Evolutionary conservation across 2,113 vertebrate genomes (phyloP).

Genomic region (Tragelaphus strepsiceros): DNA sequence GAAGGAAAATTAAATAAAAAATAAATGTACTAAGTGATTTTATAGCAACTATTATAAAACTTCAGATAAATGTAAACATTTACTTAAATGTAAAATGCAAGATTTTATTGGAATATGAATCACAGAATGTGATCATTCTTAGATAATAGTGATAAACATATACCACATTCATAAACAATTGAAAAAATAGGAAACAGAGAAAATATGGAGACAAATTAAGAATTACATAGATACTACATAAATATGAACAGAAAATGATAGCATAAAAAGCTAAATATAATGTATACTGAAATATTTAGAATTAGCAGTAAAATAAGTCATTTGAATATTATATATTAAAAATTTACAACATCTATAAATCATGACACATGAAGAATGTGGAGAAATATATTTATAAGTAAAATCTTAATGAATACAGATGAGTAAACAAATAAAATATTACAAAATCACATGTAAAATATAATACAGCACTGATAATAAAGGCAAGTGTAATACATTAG

Average conservation of each 20-base stretch:
- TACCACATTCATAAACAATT: neutral
- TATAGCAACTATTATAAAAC: neutral
- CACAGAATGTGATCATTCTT: neutral
- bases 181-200: neutral
- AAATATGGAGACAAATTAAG: neutral
- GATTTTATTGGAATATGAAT: neutral
- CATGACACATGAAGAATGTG: neutral
- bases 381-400: neutral
- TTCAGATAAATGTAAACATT: neutral
- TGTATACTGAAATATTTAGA: neutral
- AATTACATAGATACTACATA: neutral
- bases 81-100: neutral
- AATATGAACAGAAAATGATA: neutral
- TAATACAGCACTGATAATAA: neutral
- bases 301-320: neutral
- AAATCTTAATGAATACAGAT: no score
- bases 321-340: neutral
- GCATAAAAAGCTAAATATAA: neutral
- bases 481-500: neutral
- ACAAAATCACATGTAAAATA: neutral
- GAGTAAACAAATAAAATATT: neutral
- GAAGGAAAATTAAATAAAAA: neutral
- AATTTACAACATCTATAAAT: neutral
- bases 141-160: neutral
- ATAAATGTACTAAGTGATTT: neutral